Base-by-base conservation (phyloP, 1,140 invertebrate species). In the Yoshiicerus persimilis region DNA sequence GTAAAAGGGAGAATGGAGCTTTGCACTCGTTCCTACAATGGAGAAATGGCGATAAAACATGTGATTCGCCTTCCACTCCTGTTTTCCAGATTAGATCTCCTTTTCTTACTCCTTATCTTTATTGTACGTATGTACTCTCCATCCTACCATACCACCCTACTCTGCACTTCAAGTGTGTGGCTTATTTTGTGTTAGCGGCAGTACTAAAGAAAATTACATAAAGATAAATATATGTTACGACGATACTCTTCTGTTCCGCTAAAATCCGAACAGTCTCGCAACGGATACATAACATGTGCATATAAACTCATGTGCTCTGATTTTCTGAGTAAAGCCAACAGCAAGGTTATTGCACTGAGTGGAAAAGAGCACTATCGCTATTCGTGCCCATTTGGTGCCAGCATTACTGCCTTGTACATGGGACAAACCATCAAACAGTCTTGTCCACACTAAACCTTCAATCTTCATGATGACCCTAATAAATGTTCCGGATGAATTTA, bases 201-300 rank as follows among this genome's bases (percentile, higher is more conserved):
- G 32, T 80, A 56, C 13, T 56, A 80, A 80, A 80, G 75, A 80
- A 80, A 80, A 30, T 80, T 80, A 80, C 75, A 80, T 80, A 80
- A 80, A 80, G 75, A 80, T 80, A 80, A 80, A 80, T 80, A 80
- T 80, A 38, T 80, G 75, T 80, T 80, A 80, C 34, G 75, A 80
- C 25, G 25, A 10, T 23, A 23, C 41, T 23, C 25, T 36, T 23
- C 20, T 36, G 32, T n/a, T 80, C 20, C 75, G n/a, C 47, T 56
- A 56, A n/a, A 56, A 56, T 56, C 47, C 47, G 13, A n/a, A 4
- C 13, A 4, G 16, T 56, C 2, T 5, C 47, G n/a, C 13, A 5
- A 16, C 47, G 20, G 11, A 47, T 56, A 56, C 47, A 56, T n/a
- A 0, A 4, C 3, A 11, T 3, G 2, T 10, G 39, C 39, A 41